Base-by-base conservation (phyloP, 1,140 invertebrate species). In the Eubasilissa regina region DNA sequence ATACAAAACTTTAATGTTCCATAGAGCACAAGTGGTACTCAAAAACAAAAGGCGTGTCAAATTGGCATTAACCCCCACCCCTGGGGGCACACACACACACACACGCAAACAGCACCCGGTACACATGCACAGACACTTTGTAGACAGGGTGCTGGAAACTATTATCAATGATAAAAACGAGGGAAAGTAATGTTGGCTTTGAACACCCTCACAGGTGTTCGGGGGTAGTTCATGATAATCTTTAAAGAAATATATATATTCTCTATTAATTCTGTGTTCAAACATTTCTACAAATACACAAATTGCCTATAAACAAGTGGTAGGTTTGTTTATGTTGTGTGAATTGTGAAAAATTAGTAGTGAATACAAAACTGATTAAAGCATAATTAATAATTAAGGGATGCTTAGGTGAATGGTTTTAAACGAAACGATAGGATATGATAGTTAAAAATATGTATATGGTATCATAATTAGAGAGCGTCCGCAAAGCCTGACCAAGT, bases 21-120 rank as follows among this genome's bases (percentile, higher is more conserved):
- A 82, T 82, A 82, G 77, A 82, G 78, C 68, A 73, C 77, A 74
- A 82, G 75, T 82, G 81, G 79, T 80, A 80, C 79, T 83, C 75
- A 75, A 83, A 79, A 83, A 83, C 81, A 83, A 83, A 80, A 83
- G 78, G 75, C 81, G 79, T 83, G 81, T 83, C 81, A 83, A 83
- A 80, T 80, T 80, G 78, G 77, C 79, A 83, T 83, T 83, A 83
- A 79, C 81, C 81, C 81, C 80, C 75, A 68, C 73, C 75, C 74
- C 64, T 35, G n/a, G 21, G 35, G 4, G n/a, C n/a, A n/a, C n/a
- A n/a, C n/a, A n/a, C 73, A 60, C 73, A 21, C 73, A 75, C 25
- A 66, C 58, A 43, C 66, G 19, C 66, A n/a, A 43, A 62, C 25
- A 48, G 25, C 15, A 13, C 45, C 60, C 43, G 15, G 17, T 45